These are phyloP conservation scores for Rhagophthalmus giganteus DNA, from an alignment of 2,888 invertebrate species.

Conservation along the genomic window DNA sequence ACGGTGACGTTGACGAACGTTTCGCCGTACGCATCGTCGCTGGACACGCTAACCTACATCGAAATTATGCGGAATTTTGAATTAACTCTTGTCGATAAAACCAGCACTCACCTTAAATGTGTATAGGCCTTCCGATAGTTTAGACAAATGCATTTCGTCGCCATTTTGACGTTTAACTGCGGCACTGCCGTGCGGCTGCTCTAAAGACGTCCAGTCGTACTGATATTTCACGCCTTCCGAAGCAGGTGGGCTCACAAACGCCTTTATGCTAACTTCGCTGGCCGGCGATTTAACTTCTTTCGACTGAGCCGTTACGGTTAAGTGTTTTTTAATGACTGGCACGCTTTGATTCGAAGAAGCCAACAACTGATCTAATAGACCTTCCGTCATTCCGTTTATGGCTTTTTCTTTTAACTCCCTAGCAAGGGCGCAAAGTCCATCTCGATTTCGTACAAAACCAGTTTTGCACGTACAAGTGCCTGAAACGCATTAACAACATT, in stretches of 20 bases:
- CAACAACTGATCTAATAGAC: conserved; percentile 41
- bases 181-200: conserved; percentile 76
- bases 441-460: conserved; percentile 61
- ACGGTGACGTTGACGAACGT: conserved; percentile 90
- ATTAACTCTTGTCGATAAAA: no score
- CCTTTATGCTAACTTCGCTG: conserved; percentile 81
- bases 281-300: conserved; percentile 81
- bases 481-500: conserved; percentile 24
- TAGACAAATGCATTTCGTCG: conserved; percentile 78
- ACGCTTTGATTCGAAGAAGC: conserved; percentile 34
- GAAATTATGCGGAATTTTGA: conserved; percentile 4
- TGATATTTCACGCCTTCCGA: conserved; percentile 75
- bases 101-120: conserved; percentile 79
- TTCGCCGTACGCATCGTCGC: conserved; percentile 75
- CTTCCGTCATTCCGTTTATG: conserved; percentile 36
- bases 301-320: conserved; percentile 74
- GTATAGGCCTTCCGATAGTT: conserved; percentile 85
- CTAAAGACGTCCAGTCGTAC: conserved; percentile 86
- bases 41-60: conserved; percentile 69
- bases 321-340: conserved; percentile 63
- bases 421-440: conserved; percentile 44
- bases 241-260: conserved; percentile 77
- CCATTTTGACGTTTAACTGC: conserved; percentile 82
- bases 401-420: conserved; percentile 50
- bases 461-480: conserved; percentile 74